Evolutionary conservation across 2,888 invertebrate species (phyloP), one percentile per base, ranked within the genome.

Genomic region (Aporophyla nigra): DNA sequence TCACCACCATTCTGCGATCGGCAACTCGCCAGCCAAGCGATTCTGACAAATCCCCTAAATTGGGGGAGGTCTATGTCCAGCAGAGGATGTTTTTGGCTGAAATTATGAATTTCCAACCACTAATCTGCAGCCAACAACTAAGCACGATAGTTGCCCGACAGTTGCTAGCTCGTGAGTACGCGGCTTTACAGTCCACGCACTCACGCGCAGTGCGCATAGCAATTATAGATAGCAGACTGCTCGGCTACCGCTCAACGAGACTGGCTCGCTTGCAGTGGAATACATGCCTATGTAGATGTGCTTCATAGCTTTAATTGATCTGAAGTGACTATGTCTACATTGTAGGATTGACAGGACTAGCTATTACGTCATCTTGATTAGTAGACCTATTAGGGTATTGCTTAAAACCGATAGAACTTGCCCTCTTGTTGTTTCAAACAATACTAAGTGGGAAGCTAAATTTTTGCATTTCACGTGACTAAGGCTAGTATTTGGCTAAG

Each of bases 141-240:
- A 24, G 1, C 10, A 16, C n/a, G 6, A 56, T 10, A 56, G 56
- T 71, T 27, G 59, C 19, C 16, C 53, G 67, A 73, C 56, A 65
- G 71, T 71, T 63, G 24, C 53, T 51, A 24, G 33, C 9, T 21
- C 79, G 65, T 61, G 24, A 46, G 43, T 43, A 24, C 40, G 19
- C 68, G 56, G 70, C 63, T 73, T 74, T 74, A 78, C 74, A n/a
- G 33, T 12, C 51, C 73, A 84, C 82, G 68, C 82, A 86, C 84
- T 86, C 84, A 83, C 77, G 89, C 91, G 83, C 81, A 81, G 78
- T 78, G 71, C 86, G 91, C 90, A 91, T 91, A 90, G 88, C 86
- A 91, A 91, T 91, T 87, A 87, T 81, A 83, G 85, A 82, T 72
- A 72, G 91, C 93, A 94, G 94, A 94, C 94, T 90, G 94, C 93